phyloP scores from a whole-genome alignment of 2,113 vertebrate species.

The Zosterops hypoxanthus region DNA sequence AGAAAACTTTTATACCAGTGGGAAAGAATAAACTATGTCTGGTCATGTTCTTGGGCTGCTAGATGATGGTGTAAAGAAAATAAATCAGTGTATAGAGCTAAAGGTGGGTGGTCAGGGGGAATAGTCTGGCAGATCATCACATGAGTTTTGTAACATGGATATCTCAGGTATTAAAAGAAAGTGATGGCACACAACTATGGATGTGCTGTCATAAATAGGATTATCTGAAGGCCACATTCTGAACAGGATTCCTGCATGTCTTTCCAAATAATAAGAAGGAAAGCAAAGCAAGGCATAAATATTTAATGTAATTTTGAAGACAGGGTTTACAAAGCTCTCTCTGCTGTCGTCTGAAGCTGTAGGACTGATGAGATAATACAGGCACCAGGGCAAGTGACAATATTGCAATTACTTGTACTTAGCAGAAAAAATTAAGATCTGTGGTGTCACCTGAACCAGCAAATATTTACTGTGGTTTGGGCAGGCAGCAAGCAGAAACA shows the following conservation, averaged over 20 bases:
- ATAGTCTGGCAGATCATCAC: background rate
- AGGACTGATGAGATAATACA: background rate
- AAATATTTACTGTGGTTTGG: conserved; percentile 41
- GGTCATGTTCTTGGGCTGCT: background rate
- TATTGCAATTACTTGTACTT: background rate
- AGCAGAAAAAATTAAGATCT: conserved; percentile 18
- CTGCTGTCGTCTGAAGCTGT: background rate
- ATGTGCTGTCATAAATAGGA: background rate
- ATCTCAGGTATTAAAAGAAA: background rate
- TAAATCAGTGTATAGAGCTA: background rate
- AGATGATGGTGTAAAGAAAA: background rate
- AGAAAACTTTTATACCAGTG: background rate
- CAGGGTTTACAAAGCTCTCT: background rate
- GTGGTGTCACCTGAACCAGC: conserved; percentile 48
- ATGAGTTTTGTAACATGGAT: background rate
- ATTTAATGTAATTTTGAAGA: background rate
- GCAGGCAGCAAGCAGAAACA: conserved; percentile 53
- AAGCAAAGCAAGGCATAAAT: background rate
- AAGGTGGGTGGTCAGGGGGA: background rate
- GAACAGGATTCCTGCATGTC: background rate
- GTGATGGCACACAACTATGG: background rate
- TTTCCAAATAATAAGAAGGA: background rate
- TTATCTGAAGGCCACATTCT: background rate
- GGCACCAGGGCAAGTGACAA: background rate
- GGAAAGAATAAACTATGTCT: background rate